A percentile compares a stretch with the other conserved stretches of the same genome.
Conservation (phyloP, 1,140 invertebrate species). For the Meloidogyne floridensis region DNA sequence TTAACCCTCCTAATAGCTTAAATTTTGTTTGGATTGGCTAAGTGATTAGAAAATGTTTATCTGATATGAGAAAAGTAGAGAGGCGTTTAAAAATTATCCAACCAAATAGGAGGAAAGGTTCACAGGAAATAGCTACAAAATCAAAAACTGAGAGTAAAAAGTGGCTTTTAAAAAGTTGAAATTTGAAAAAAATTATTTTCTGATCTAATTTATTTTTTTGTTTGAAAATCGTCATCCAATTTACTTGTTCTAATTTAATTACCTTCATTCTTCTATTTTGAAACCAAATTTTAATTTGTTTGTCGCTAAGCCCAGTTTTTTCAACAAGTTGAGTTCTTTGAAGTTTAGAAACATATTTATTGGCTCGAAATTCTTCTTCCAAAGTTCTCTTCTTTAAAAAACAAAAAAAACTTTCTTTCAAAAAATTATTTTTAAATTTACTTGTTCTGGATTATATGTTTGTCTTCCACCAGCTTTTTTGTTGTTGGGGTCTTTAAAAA, state of each 20-base stretch:
- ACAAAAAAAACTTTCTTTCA: background rate
- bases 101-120: too few relatives aligned
- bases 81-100: too few relatives aligned
- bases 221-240: background rate
- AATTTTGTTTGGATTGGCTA: too few relatives aligned
- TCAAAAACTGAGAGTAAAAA: too few relatives aligned
- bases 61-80: too few relatives aligned
- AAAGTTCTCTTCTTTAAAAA: conserved; percentile 23
- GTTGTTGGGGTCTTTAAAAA: background rate
- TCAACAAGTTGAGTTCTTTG: conserved; percentile 20
- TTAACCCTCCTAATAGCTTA: too few relatives aligned
- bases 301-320: conserved; percentile 28
- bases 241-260: background rate
- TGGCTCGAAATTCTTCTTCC: conserved; percentile 26
- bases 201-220: background rate
- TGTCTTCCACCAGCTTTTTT: conserved; percentile 25
- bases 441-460: conserved; percentile 30
- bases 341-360: conserved; percentile 27
- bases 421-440: background rate
- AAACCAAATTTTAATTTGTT: conserved; percentile 42
- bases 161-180: too few relatives aligned
- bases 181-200: background rate
- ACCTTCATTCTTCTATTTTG: conserved; percentile 37
- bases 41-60: too few relatives aligned
- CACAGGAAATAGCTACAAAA: too few relatives aligned